Conservation (phyloP, 1,140 invertebrate genomes). For the Apis cerana region DNA sequence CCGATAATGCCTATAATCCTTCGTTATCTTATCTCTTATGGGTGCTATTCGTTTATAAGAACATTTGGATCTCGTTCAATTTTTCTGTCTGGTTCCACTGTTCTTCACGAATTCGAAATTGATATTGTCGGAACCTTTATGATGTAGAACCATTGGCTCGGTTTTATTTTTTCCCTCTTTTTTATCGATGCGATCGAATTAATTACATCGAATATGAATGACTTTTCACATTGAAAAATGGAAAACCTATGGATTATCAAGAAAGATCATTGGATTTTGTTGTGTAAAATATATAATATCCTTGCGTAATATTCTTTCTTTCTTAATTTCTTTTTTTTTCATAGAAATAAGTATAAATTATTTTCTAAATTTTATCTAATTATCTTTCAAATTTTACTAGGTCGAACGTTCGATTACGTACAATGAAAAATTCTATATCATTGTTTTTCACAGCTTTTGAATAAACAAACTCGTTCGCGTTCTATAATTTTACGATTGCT, state of each 20-base stretch:
- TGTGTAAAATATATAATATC: not conserved
- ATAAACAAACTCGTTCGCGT: not conserved
- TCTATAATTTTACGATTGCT: conserved; percentile 19
- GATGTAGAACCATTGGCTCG: conserved; percentile 48
- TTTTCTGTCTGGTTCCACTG: conserved; percentile 52
- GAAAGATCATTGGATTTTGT: conserved; percentile 30
- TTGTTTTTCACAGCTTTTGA: too few species aligned
- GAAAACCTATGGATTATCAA: conserved; percentile 62
- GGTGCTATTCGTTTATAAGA: conserved; percentile 71
- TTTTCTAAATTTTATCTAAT: not conserved
- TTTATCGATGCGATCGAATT: conserved; percentile 71
- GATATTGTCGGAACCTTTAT: conserved; percentile 12
- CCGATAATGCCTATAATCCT: conserved; percentile 65
- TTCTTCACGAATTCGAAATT: not conserved
- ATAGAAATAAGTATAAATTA: not conserved
- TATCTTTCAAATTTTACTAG: not conserved
- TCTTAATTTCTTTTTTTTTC: conserved; percentile 4
- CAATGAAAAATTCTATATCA: not conserved
- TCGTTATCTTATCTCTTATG: conserved; percentile 69
- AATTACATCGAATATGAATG: conserved; percentile 28
- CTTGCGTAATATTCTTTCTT: conserved; percentile 14
- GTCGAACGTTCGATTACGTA: not conserved
- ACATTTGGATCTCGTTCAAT: conserved; percentile 72
- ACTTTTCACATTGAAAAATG: conserved; percentile 22
- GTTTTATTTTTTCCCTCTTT: conserved; percentile 68